Evolutionary conservation across 2,888 invertebrate species (phyloP).

Genomic region (Drosophila putrida): DNA sequence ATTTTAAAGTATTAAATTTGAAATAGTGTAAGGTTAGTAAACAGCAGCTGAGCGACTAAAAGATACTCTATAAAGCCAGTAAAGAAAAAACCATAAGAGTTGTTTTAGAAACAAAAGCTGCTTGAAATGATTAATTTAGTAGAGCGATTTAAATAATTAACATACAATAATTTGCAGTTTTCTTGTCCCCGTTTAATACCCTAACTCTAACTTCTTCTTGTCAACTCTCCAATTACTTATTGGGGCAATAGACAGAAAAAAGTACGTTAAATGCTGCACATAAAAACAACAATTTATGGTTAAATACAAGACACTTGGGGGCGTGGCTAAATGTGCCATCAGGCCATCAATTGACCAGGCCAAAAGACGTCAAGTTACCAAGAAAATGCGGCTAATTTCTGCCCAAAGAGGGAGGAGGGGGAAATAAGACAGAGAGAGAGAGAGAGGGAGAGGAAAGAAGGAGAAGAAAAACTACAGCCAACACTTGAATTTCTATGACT

Average conservation of each 20-base stretch:
- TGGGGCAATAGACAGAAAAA: conserved; percentile 1
- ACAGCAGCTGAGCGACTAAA: not conserved
- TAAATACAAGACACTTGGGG: conserved; percentile 22
- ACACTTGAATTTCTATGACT: conserved; percentile 42
- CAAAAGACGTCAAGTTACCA: conserved; percentile 11
- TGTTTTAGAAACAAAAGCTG: not conserved
- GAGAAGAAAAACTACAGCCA: conserved; percentile 7
- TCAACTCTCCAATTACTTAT: not conserved
- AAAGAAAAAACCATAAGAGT: not conserved
- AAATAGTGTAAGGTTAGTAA: not conserved
- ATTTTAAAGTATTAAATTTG: too few species aligned
- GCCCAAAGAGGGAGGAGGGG: not conserved
- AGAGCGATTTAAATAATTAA: not conserved
- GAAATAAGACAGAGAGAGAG: not conserved
- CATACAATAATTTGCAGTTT: not conserved
- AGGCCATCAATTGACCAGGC: conserved; percentile 31
- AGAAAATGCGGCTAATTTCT: conserved; percentile 49
- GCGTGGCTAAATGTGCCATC: conserved; percentile 15
- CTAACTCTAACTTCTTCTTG: not conserved
- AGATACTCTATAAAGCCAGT: not conserved
- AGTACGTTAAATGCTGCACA: conserved; percentile 29
- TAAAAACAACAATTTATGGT: conserved; percentile 53
- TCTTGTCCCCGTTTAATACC: not conserved
- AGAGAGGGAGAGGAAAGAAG: too few species aligned
- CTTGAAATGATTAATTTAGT: not conserved